Percentiles rank a stretch among this genome's conserved stretches.
These are phyloP conservation scores for Eilema depressum DNA, from an alignment of 2,888 invertebrate genomes.

Conservation along the genomic window DNA sequence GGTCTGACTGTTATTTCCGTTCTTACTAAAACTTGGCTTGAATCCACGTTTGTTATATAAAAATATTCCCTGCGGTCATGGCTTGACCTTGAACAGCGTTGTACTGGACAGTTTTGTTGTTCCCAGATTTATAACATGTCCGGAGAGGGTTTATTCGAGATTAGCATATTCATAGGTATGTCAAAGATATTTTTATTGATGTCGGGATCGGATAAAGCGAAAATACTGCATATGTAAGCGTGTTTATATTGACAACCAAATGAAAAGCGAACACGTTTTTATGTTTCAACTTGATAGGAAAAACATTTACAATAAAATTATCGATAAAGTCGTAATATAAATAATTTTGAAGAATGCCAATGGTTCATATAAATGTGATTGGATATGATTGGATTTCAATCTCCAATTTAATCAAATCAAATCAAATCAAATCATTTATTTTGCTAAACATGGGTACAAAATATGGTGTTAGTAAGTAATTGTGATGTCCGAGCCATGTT, in stretches of 20 bases:
- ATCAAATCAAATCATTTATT: no score
- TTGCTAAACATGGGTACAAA: no score
- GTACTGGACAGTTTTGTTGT: constrained; percentile 18
- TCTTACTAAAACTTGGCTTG: constrained; percentile 32
- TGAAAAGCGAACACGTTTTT: not conserved
- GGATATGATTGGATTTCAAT: no score
- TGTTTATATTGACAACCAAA: not conserved
- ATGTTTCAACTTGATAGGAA: not conserved
- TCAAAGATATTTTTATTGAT: constrained; percentile 20
- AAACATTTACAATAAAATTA: not conserved
- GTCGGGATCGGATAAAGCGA: not conserved
- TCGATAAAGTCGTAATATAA: not conserved
- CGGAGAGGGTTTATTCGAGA: constrained; percentile 31
- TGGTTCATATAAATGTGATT: no score
- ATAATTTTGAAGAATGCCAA: not conserved
- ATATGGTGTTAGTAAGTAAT: no score
- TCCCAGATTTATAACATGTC: constrained; percentile 37
- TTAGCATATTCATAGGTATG: constrained; percentile 33
- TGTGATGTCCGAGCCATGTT: no score
- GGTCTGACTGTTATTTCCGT: constrained; percentile 33
- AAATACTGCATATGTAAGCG: not conserved
- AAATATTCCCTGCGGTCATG: constrained; percentile 14
- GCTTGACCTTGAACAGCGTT: constrained; percentile 39
- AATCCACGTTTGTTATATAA: constrained; percentile 32
- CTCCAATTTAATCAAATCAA: no score